Evolutionary conservation across 2,888 invertebrate species (phyloP).

Genomic region (Philopedon plagiatum): DNA sequence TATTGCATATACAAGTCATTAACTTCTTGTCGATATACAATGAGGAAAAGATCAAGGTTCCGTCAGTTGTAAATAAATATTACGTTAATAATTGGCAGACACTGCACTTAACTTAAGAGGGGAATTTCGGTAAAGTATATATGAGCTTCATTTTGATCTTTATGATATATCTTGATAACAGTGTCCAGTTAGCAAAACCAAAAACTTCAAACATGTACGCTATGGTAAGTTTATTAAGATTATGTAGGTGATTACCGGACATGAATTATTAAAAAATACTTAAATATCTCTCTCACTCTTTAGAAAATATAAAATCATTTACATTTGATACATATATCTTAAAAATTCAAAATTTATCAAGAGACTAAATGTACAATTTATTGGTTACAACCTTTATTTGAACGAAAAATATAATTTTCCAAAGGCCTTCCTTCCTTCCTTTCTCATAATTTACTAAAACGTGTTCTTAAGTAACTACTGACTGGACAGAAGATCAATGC

Average conservation of each 20-base stretch:
- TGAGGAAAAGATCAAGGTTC: slow-evolving; percentile 8
- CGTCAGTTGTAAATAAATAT: slow-evolving; percentile 11
- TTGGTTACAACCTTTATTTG: too few species aligned
- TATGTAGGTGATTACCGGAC: not conserved
- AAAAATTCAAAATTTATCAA: too few species aligned
- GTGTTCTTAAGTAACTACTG: too few species aligned
- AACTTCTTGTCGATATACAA: slow-evolving; percentile 5
- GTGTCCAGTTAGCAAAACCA: not conserved
- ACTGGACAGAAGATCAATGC: too few species aligned
- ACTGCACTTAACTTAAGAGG: not conserved
- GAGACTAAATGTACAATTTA: too few species aligned
- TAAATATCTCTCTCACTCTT: too few species aligned
- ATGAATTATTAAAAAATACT: not conserved
- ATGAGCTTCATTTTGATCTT: not conserved
- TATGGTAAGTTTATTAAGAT: not conserved
- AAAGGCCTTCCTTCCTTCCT: too few species aligned
- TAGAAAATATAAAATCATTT: too few species aligned
- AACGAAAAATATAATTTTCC: too few species aligned
- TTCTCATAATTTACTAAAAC: too few species aligned
- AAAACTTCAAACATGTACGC: not conserved
- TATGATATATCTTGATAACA: not conserved
- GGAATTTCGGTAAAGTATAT: slow-evolving; percentile 2
- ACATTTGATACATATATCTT: too few species aligned
- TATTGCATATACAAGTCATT: not conserved
- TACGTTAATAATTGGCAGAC: not conserved